Conservation (phyloP, 1,140 invertebrate genomes). For the Pseudoatta argentina region DNA sequence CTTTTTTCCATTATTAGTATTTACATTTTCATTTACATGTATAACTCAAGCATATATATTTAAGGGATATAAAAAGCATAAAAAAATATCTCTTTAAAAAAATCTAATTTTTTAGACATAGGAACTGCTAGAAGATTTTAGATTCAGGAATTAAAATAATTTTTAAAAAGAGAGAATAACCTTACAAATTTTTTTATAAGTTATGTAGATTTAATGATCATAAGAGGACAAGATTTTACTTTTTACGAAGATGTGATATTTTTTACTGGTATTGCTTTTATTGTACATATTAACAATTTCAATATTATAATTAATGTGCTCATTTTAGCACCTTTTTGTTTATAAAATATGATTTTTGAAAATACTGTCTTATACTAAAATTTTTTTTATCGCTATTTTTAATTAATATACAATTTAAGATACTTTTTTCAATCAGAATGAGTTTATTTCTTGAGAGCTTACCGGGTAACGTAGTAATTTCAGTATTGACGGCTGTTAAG, state of each 20-base stretch:
- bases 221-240: neutral
- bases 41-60: neutral
- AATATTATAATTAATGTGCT: neutral
- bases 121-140: too few species aligned
- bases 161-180: too few species aligned
- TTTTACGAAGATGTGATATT: neutral
- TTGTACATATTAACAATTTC: neutral
- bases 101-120: neutral
- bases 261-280: neutral
- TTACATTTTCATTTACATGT: neutral
- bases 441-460: constrained; percentile 18
- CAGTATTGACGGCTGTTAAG: constrained; percentile 41
- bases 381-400: neutral
- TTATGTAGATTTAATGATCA: neutral
- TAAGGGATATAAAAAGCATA: neutral
- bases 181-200: neutral
- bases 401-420: neutral
- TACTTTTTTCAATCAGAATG: neutral
- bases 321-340: neutral
- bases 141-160: neutral
- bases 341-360: neutral
- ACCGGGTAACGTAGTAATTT: constrained; percentile 56
- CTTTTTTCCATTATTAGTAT: neutral
- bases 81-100: neutral
- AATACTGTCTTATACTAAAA: neutral